Evolutionary conservation across 2,113 vertebrate species (phyloP).

Genomic region (Melanostigma gelatinosum): DNA sequence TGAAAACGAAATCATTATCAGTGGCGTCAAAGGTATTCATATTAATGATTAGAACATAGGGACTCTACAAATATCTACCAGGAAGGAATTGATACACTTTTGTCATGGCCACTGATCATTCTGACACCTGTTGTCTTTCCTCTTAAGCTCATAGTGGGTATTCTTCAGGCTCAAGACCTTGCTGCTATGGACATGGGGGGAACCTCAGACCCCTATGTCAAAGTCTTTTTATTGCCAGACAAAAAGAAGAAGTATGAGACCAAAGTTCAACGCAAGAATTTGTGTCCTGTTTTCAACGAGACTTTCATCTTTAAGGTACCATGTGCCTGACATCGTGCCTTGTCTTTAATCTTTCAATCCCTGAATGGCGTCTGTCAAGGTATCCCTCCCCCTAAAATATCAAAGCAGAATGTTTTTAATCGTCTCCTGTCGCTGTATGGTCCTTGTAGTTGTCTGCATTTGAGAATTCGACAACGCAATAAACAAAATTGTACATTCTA

Average conservation of each 20-base stretch:
- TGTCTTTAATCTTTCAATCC: constrained; percentile 33
- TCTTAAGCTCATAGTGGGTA: constrained; percentile 87
- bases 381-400: constrained; percentile 25
- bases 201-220: constrained; percentile 91
- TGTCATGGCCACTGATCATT: background rate
- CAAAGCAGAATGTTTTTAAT: constrained; percentile 16
- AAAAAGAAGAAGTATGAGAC: constrained; percentile 92
- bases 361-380: constrained; percentile 34
- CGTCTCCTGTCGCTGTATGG: constrained; percentile 8
- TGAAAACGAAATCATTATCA: constrained; percentile 8
- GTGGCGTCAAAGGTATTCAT: background rate
- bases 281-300: constrained; percentile 91
- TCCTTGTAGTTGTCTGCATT: constrained; percentile 16
- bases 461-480: background rate
- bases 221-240: constrained; percentile 89
- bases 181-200: constrained; percentile 92
- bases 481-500: background rate
- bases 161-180: constrained; percentile 89
- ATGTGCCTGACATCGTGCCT: background rate
- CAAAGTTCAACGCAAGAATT: constrained; percentile 91
- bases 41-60: background rate
- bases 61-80: background rate
- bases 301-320: constrained; percentile 90
- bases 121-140: constrained; percentile 33
- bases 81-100: background rate